Conservation (phyloP, 2,888 invertebrate genomes). For the Halictus ligatus region DNA sequence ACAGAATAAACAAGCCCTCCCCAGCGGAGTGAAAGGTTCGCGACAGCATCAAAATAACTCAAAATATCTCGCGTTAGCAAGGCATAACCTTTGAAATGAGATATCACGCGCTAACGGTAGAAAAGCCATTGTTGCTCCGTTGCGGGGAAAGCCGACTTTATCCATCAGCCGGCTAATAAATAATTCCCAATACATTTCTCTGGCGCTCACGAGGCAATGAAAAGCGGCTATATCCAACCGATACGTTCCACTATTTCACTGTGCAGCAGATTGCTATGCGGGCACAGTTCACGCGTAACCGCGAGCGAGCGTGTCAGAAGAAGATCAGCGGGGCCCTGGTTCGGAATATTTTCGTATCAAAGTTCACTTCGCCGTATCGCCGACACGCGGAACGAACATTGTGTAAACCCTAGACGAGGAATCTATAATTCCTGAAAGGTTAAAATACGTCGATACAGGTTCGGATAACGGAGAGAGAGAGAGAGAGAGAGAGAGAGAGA, state of each 20-base stretch:
- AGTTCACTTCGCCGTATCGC: not conserved
- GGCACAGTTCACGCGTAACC: not conserved
- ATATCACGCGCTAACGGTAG: slow-evolving; percentile 1
- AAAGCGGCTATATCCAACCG: not conserved
- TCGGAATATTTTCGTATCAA: not conserved
- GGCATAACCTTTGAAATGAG: slow-evolving; percentile 16
- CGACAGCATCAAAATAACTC: not conserved
- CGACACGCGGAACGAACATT: not conserved
- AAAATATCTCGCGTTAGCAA: not conserved
- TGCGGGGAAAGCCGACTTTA: slow-evolving; percentile 15
- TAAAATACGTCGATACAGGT: slow-evolving; percentile 27
- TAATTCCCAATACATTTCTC: slow-evolving; percentile 9
- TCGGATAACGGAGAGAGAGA: not conserved
- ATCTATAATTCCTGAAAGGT: slow-evolving; percentile 27
- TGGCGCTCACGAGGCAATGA: not conserved
- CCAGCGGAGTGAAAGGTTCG: slow-evolving; percentile 2
- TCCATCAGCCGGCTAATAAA: not conserved
- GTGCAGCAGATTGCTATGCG: slow-evolving; percentile 4
- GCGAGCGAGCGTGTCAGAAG: slow-evolving; percentile 11
- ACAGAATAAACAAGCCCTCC: not conserved
- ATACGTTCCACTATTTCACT: slow-evolving; percentile 3
- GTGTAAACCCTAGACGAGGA: not conserved
- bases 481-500: not conserved
- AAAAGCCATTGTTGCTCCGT: not conserved
- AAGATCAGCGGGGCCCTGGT: not conserved